Percentiles rank a stretch among this genome's conserved stretches.
Conservation (phyloP, 2,888 invertebrate species). For the Stenurella melanura region DNA sequence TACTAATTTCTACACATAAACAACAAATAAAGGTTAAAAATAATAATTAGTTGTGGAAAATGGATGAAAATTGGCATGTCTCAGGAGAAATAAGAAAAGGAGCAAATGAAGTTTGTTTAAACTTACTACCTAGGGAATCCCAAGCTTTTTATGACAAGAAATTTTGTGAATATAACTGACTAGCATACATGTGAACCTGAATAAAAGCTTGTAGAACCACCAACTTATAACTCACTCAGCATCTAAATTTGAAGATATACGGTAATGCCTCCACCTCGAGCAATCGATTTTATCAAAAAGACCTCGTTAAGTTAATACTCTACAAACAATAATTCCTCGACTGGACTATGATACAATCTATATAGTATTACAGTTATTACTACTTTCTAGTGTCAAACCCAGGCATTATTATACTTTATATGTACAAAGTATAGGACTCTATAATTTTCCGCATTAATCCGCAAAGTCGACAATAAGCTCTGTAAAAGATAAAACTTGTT, state of each 20-base stretch:
- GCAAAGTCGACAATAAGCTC: constrained; percentile 40
- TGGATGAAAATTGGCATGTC: too few relatives aligned
- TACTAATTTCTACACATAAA: too few relatives aligned
- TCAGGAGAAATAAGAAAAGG: too few relatives aligned
- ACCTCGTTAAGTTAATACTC: constrained; percentile 21
- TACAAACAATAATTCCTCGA: constrained; percentile 31
- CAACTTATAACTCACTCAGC: neutral
- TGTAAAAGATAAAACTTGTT: constrained; percentile 35
- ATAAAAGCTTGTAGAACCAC: too few relatives aligned
- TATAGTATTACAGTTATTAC: constrained; percentile 40
- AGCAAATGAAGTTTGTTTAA: too few relatives aligned
- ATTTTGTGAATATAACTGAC: too few relatives aligned
- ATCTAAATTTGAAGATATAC: neutral
- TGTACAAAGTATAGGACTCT: constrained; percentile 12
- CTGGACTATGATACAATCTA: constrained; percentile 30
- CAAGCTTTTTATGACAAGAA: too few relatives aligned
- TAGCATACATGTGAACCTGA: too few relatives aligned
- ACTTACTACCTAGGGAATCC: too few relatives aligned
- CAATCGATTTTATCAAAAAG: constrained; percentile 12
- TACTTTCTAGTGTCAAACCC: constrained; percentile 15
- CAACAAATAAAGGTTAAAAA: too few relatives aligned
- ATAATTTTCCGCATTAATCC: constrained; percentile 39
- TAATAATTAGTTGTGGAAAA: too few relatives aligned
- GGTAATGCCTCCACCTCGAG: neutral
- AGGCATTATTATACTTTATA: constrained; percentile 8